phyloP scores from a whole-genome alignment of 2,888 invertebrate species.

The Chalcosyrphus nemorum region DNA sequence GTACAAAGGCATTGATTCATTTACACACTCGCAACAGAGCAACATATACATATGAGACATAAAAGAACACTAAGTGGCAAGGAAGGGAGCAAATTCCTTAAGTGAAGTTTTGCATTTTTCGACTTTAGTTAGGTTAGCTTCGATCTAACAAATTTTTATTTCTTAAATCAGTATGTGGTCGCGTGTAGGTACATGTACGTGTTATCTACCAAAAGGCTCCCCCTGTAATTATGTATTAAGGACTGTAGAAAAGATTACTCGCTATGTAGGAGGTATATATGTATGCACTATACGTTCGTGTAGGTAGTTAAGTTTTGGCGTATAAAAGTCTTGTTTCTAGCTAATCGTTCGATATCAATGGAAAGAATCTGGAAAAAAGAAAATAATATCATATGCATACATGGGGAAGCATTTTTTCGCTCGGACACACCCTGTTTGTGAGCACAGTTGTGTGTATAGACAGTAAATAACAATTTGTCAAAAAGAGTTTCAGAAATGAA shows the following conservation, averaged over 20 bases:
- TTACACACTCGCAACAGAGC: not conserved
- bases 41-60: slow-evolving; percentile 9
- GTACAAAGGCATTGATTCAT: slow-evolving; percentile 37
- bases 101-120: slow-evolving; percentile 65
- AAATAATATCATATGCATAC: slow-evolving; percentile 19
- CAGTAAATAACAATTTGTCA: slow-evolving; percentile 62
- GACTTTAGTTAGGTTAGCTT: slow-evolving; percentile 47
- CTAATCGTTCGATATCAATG: slow-evolving; percentile 58
- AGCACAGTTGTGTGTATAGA: slow-evolving; percentile 20
- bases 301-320: slow-evolving; percentile 24
- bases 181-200: slow-evolving; percentile 23
- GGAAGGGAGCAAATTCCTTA: slow-evolving; percentile 52
- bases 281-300: not conserved
- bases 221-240: slow-evolving; percentile 27
- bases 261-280: not conserved
- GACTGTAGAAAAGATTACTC: not conserved
- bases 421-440: slow-evolving; percentile 47
- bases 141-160: slow-evolving; percentile 68
- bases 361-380: slow-evolving; percentile 23
- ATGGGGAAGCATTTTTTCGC: not conserved
- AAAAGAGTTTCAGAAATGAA: slow-evolving; percentile 35
- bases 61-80: slow-evolving; percentile 22
- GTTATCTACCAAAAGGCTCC: slow-evolving; percentile 27
- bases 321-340: slow-evolving; percentile 51
- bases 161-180: slow-evolving; percentile 31